A percentile compares a stretch with the other conserved stretches of the same genome.
phyloP scores from a whole-genome alignment of 2,113 vertebrate genomes.

The Petrocephalus zakoni region DNA sequence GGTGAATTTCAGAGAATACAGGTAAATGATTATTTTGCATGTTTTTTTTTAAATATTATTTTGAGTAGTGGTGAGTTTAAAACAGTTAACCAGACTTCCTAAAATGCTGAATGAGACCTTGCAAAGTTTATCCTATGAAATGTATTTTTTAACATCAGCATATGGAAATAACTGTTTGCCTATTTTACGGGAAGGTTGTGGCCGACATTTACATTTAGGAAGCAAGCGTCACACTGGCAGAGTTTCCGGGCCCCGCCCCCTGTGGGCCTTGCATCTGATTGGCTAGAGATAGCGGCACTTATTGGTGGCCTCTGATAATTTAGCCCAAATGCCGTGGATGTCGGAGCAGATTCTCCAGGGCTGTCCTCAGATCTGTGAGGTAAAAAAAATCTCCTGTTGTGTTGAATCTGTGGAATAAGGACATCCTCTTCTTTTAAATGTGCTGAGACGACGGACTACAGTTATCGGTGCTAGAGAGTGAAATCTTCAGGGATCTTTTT shows the following conservation, averaged over 20 bases:
- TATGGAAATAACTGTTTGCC: constrained; percentile 5
- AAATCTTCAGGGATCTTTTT: background rate
- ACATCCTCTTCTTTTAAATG: background rate
- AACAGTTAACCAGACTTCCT: background rate
- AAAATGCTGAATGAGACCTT: background rate
- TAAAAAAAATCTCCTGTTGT: background rate
- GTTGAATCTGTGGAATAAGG: constrained; percentile 14
- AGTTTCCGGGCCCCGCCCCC: background rate
- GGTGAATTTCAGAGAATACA: background rate
- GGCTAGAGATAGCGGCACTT: constrained; percentile 1
- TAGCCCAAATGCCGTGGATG: background rate
- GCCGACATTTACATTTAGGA: background rate
- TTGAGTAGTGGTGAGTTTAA: background rate
- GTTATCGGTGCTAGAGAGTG: background rate
- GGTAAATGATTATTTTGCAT: background rate
- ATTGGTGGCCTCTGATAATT: background rate
- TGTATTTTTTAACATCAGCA: background rate
- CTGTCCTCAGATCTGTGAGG: background rate
- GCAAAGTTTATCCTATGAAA: background rate
- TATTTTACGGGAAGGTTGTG: background rate
- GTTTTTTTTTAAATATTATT: background rate
- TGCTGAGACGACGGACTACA: constrained; percentile 3
- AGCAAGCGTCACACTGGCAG: background rate
- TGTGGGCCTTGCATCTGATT: background rate
- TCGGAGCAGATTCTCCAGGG: background rate